A percentile compares a stretch with the other conserved stretches of the same genome.
These are phyloP conservation scores for Oceanodroma leucorhoa DNA, from an alignment of 2,797 vertebrate species.

Conservation along the genomic window DNA sequence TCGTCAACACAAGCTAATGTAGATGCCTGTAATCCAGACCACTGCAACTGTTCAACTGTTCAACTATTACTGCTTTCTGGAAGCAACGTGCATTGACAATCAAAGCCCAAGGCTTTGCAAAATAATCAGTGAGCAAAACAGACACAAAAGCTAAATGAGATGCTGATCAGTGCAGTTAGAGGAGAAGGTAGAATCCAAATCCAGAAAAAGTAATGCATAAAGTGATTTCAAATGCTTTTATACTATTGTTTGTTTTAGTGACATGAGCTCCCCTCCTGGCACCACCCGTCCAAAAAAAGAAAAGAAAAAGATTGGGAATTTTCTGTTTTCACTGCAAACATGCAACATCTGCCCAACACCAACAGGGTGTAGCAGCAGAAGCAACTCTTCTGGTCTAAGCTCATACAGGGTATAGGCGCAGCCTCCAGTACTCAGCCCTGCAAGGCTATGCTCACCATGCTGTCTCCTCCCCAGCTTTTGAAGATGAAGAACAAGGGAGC, in stretches of 20 bases:
- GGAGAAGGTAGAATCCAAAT: background rate
- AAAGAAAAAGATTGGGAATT: background rate
- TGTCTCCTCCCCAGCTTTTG: background rate
- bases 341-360: background rate
- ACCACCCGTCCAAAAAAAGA: background rate
- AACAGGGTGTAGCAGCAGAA: background rate
- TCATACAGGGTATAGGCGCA: rapidly evolving
- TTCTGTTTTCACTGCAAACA: background rate
- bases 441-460: background rate
- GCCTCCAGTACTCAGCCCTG: background rate
- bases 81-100: background rate
- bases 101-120: background rate
- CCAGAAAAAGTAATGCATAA: background rate
- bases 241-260: background rate
- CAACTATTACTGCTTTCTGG: background rate
- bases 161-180: background rate
- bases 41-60: background rate
- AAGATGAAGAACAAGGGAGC: background rate
- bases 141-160: background rate
- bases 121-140: background rate
- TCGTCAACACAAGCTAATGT: background rate
- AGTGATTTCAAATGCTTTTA: background rate
- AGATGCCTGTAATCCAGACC: background rate
- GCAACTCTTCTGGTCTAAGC: background rate
- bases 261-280: background rate